Percentiles rank a stretch among this genome's conserved stretches.
Conservation (phyloP, 2,113 vertebrate species). For the Nipponia nippon region DNA sequence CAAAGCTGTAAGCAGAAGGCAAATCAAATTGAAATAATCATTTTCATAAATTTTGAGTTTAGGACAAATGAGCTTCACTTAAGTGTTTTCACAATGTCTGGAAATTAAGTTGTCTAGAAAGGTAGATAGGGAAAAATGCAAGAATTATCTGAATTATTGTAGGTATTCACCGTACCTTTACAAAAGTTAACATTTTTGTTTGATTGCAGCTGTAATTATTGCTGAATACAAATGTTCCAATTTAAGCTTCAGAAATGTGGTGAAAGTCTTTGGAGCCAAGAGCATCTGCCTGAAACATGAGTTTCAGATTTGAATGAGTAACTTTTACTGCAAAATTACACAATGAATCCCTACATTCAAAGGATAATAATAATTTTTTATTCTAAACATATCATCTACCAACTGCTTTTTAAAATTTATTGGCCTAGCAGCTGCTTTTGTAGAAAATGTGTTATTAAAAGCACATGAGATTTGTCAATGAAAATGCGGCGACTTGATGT, state of each 20-base stretch:
- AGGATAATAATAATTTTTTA: constrained; percentile 30
- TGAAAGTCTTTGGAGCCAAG: constrained; percentile 50
- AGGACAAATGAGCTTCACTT: neutral
- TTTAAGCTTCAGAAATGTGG: constrained; percentile 41
- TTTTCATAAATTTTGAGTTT: neutral
- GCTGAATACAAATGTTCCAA: constrained; percentile 33
- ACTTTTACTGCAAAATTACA: constrained; percentile 58
- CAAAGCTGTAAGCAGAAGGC: neutral
- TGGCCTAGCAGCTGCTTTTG: neutral
- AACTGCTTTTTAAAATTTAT: constrained; percentile 49
- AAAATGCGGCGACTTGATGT: neutral
- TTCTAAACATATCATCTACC: constrained; percentile 39
- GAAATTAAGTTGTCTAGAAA: neutral
- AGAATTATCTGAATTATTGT: neutral
- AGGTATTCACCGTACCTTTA: neutral
- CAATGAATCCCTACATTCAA: constrained; percentile 1
- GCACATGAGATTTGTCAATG: neutral
- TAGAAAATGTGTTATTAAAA: neutral
- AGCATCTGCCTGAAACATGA: constrained; percentile 58
- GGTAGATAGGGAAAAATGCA: neutral
- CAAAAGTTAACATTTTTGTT: constrained; percentile 34
- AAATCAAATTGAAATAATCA: neutral
- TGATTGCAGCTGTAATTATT: constrained; percentile 55
- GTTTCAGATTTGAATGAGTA: constrained; percentile 31
- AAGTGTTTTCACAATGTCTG: neutral